Evolutionary conservation across 1,140 invertebrate species (phyloP).

Genomic region (Papilio machaon): DNA sequence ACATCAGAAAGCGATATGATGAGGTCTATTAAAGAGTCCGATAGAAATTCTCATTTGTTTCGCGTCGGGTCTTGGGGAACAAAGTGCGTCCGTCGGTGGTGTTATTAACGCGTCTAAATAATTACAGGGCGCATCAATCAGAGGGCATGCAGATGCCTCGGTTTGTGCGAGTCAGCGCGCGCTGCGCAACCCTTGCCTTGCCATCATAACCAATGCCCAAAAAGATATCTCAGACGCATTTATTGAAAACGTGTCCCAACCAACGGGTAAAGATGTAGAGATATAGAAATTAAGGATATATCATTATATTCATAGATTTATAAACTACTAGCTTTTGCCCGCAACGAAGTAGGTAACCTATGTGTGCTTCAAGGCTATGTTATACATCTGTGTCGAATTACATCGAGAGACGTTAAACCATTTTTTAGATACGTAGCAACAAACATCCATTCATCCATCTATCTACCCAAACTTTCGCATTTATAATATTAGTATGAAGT

Average conservation of each 20-base stretch:
- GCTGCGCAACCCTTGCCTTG: slow-evolving; percentile 79
- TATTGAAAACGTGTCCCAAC: slow-evolving; percentile 65
- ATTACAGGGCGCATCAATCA: slow-evolving; percentile 83
- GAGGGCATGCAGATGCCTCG: slow-evolving; percentile 78
- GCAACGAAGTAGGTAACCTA: too few species aligned
- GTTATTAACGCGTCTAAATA: slow-evolving; percentile 83
- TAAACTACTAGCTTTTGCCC: neutral
- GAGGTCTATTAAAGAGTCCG: slow-evolving; percentile 77
- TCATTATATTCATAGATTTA: neutral
- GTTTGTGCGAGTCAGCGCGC: slow-evolving; percentile 80
- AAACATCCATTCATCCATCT: too few species aligned
- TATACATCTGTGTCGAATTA: too few species aligned
- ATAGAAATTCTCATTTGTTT: slow-evolving; percentile 82
- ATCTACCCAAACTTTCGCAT: too few species aligned
- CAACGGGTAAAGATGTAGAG: slow-evolving; percentile 42
- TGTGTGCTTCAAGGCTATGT: too few species aligned
- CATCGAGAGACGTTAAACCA: too few species aligned
- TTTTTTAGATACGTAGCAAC: too few species aligned
- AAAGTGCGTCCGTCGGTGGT: slow-evolving; percentile 79
- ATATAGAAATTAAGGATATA: slow-evolving; percentile 3
- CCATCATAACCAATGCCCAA: slow-evolving; percentile 57
- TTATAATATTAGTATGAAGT: too few species aligned
- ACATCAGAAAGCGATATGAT: slow-evolving; percentile 78
- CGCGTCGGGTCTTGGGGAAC: slow-evolving; percentile 80
- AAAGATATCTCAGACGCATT: slow-evolving; percentile 78